Percentiles rank a stretch among this genome's conserved stretches.
phyloP scores from a whole-genome alignment of 2,797 vertebrate species.

The Micromesistius poutassou region DNA sequence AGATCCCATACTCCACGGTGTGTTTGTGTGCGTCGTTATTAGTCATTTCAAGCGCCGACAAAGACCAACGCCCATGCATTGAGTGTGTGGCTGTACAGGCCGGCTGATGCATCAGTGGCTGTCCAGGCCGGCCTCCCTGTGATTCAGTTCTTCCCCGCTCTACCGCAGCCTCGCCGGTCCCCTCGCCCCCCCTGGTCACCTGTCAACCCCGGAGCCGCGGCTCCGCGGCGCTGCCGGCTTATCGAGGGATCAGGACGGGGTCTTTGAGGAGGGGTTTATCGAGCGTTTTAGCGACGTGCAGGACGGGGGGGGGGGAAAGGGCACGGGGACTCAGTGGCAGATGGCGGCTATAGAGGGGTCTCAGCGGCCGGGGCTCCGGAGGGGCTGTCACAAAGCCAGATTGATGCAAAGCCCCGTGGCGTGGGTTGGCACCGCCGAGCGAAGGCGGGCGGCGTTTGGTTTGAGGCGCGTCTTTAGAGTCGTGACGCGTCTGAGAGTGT shows the following conservation, averaged over 20 bases:
- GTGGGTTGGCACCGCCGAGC: neutral
- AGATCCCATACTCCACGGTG: no score
- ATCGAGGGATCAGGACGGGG: neutral
- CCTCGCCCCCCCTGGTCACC: neutral
- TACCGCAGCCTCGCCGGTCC: neutral
- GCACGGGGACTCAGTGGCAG: neutral
- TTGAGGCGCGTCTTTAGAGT: no score
- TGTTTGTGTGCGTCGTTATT: no score
- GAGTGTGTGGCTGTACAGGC: constrained; percentile 44
- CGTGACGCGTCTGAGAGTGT: no score
- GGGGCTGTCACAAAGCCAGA: no score
- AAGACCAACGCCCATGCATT: neutral
- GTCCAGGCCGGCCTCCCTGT: constrained; percentile 52
- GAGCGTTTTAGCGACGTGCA: neutral
- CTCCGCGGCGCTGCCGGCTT: neutral
- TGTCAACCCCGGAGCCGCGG: neutral
- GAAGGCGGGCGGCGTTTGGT: no score
- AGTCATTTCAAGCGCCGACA: no score
- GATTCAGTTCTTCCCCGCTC: constrained; percentile 34
- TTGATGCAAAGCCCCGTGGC: no score
- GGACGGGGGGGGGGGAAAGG: neutral
- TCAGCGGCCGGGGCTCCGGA: neutral
- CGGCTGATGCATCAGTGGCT: constrained; percentile 47
- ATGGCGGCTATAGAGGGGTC: neutral
- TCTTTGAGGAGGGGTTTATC: neutral